These are phyloP conservation scores for Elanus axillaris DNA, from an alignment of 2,113 vertebrate genomes.

Conservation along the genomic window DNA sequence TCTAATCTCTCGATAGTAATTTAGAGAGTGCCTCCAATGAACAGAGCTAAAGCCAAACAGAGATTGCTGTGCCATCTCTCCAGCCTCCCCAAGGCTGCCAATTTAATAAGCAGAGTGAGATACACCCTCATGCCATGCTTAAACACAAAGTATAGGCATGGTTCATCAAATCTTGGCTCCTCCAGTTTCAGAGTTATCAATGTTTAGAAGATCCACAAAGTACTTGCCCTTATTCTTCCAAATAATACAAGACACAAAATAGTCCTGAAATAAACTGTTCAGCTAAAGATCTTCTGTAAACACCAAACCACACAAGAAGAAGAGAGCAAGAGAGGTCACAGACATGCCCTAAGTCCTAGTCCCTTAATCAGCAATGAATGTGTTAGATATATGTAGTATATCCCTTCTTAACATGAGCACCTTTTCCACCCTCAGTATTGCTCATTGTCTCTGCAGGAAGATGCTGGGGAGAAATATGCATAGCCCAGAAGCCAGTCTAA, in stretches of 20 bases:
- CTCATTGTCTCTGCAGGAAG: not conserved
- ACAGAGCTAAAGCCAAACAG: not conserved
- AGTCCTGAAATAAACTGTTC: not conserved
- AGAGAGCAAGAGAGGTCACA: not conserved
- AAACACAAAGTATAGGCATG: not conserved
- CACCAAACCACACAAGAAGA: not conserved
- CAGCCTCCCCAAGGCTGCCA: not conserved
- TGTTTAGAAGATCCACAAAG: not conserved
- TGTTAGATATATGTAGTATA: not conserved
- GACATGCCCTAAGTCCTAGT: not conserved
- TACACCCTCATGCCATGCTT: not conserved
- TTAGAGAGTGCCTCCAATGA: not conserved
- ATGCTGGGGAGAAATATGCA: not conserved
- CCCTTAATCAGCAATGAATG: not conserved
- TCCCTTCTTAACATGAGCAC: accelerated
- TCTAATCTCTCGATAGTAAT: not conserved
- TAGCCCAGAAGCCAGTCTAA: not conserved
- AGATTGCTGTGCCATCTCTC: not conserved
- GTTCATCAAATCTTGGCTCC: not conserved
- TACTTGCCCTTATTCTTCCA: not conserved
- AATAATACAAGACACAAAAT: not conserved
- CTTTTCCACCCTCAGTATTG: not conserved
- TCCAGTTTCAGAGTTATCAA: not conserved
- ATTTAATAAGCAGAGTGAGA: not conserved
- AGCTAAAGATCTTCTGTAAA: not conserved